Conservation (phyloP, 2,113 vertebrate genomes). For the Alces alces region DNA sequence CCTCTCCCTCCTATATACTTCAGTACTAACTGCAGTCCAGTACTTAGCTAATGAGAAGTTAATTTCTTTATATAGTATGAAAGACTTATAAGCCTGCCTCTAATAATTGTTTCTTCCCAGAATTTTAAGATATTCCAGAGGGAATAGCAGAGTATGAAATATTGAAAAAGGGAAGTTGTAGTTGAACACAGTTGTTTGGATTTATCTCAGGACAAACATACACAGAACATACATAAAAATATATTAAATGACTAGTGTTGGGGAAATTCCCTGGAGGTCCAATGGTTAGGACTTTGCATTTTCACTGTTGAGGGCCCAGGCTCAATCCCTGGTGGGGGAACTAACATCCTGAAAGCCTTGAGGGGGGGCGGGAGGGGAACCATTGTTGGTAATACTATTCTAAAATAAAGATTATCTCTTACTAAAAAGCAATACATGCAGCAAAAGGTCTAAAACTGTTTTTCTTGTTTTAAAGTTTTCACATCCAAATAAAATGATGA, state of each 20-base stretch:
- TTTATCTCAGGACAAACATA: background rate
- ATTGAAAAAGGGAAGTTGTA: background rate
- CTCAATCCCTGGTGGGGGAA: background rate
- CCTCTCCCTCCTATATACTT: background rate
- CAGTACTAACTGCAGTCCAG: background rate
- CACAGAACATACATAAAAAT: background rate
- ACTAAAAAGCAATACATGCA: background rate
- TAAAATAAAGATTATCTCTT: background rate
- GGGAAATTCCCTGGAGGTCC: background rate
- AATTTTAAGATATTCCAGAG: background rate
- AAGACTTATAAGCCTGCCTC: background rate
- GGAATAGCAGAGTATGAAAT: background rate
- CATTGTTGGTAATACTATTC: background rate
- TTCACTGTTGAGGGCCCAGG: background rate
- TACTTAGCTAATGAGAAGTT: background rate
- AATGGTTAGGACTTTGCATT: background rate
- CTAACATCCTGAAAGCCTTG: background rate
- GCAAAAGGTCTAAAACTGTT: background rate
- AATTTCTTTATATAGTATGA: background rate
- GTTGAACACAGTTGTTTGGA: background rate
- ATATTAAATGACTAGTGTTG: background rate
- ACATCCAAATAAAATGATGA: background rate
- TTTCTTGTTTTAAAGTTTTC: conserved; percentile 21
- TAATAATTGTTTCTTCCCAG: background rate
- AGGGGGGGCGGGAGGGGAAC: background rate